These are phyloP conservation scores for Rhorus exstirpatorius DNA, from an alignment of 2,888 invertebrate genomes.

Conservation along the genomic window DNA sequence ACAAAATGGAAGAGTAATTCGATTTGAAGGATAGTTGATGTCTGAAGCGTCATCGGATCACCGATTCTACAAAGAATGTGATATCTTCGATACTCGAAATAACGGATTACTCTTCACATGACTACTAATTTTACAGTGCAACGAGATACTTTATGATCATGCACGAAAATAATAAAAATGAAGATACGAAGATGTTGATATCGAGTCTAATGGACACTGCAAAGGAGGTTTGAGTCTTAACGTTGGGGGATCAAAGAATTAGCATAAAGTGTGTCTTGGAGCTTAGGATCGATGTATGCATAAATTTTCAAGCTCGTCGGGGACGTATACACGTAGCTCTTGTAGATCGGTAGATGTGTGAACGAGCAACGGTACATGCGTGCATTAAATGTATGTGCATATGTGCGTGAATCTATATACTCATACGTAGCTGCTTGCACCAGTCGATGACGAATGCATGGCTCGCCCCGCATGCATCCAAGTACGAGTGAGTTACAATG, in stretches of 20 bases:
- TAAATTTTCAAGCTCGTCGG: constrained; percentile 74
- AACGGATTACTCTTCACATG: background rate
- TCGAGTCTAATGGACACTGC: constrained; percentile 21
- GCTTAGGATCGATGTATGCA: constrained; percentile 76
- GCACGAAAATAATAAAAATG: constrained; percentile 26
- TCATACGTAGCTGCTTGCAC: constrained; percentile 20
- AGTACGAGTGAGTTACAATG: constrained; percentile 70
- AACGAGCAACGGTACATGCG: background rate
- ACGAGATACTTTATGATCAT: constrained; percentile 15
- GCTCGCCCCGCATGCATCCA: constrained; percentile 27
- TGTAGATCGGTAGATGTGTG: constrained; percentile 5
- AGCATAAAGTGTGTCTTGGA: constrained; percentile 79
- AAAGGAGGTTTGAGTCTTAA: constrained; percentile 42
- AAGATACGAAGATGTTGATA: constrained; percentile 8
- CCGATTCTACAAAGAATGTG: constrained; percentile 1
- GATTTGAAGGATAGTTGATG: constrained; percentile 24
- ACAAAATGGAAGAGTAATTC: constrained; percentile 32
- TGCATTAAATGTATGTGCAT: constrained; percentile 1
- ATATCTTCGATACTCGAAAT: background rate
- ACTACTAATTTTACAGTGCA: constrained; percentile 8
- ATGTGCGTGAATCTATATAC: background rate
- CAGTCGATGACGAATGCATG: constrained; percentile 46
- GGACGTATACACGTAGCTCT: constrained; percentile 17
- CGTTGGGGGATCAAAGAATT: constrained; percentile 77
- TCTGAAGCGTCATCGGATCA: background rate